phyloP scores from a whole-genome alignment of 64 coral and sea anemone species.

The Pachyseris speciosa region DNA sequence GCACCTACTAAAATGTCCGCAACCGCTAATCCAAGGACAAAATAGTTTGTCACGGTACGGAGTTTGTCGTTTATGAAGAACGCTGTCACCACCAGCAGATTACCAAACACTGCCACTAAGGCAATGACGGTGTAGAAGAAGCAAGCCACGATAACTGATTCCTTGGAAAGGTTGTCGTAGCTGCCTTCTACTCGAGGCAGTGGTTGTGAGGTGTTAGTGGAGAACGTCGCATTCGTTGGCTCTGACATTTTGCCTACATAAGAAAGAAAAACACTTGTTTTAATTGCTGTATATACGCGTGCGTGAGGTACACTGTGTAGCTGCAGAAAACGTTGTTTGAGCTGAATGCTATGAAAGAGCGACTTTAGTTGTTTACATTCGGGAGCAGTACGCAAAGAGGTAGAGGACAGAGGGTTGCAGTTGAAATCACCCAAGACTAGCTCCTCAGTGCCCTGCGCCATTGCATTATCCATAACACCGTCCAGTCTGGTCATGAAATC shows the following conservation, averaged over 20 bases:
- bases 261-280: not conserved
- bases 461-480: no score
- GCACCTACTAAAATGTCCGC: constrained; percentile 90
- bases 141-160: constrained; percentile 48
- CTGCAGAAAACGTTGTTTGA: no score
- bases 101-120: constrained; percentile 76
- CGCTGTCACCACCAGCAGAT: constrained; percentile 74
- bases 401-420: no score
- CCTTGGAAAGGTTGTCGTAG: constrained; percentile 20
- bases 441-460: no score
- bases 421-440: no score
- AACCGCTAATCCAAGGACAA: constrained; percentile 77
- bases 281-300: no score
- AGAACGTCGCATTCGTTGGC: not conserved
- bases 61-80: constrained; percentile 92
- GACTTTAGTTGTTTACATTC: no score
- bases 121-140: constrained; percentile 74
- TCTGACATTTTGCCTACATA: not conserved
- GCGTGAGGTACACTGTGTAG: no score
- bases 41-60: constrained; percentile 78
- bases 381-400: no score
- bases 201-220: not conserved
- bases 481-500: no score
- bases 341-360: no score
- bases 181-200: not conserved